Percentiles rank a stretch among this genome's conserved stretches.
Evolutionary conservation across 2,797 vertebrate genomes (phyloP).

Genomic region (Sebastes matsubarae): DNA sequence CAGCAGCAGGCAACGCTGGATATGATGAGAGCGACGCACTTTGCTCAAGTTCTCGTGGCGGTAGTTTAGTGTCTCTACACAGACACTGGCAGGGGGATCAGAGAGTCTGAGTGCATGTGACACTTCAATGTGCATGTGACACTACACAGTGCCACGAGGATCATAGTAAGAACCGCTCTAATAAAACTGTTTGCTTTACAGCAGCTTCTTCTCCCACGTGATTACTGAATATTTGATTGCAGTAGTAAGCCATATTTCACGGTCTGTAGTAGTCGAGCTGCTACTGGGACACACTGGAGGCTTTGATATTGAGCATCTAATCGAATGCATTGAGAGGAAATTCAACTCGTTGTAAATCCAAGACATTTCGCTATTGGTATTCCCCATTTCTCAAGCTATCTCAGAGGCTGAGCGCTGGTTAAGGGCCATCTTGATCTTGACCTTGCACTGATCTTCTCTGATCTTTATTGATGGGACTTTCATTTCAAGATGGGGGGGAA

Average conservation of each 20-base stretch:
- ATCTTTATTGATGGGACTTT: constrained; percentile 54
- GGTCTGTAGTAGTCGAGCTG: constrained; percentile 36
- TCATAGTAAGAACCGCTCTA: constrained; percentile 20
- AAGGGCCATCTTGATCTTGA: constrained; percentile 29
- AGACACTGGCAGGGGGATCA: constrained; percentile 13
- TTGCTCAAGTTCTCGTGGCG: constrained; percentile 20
- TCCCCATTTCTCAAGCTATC: constrained; percentile 9
- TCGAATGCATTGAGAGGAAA: constrained; percentile 19
- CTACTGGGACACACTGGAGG: constrained; percentile 11
- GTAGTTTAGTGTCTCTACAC: constrained; percentile 2
- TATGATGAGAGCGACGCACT: background rate
- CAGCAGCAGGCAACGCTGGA: constrained; percentile 7
- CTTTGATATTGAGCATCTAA: constrained; percentile 49
- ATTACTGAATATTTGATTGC: constrained; percentile 67
- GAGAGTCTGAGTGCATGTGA: constrained; percentile 19
- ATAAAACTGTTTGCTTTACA: constrained; percentile 46
- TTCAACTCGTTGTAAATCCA: background rate
- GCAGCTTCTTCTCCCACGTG: constrained; percentile 45
- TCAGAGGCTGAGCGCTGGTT: background rate
- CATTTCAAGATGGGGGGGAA: constrained; percentile 4
- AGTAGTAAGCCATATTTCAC: constrained; percentile 66
- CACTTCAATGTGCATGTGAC: constrained; percentile 22
- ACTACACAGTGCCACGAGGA: constrained; percentile 10
- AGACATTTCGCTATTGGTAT: background rate
- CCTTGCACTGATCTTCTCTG: constrained; percentile 43